Evolutionary conservation across 92 coral and sea anemone genomes (phyloP).

Genomic region (Palythoa heliodiscus): DNA sequence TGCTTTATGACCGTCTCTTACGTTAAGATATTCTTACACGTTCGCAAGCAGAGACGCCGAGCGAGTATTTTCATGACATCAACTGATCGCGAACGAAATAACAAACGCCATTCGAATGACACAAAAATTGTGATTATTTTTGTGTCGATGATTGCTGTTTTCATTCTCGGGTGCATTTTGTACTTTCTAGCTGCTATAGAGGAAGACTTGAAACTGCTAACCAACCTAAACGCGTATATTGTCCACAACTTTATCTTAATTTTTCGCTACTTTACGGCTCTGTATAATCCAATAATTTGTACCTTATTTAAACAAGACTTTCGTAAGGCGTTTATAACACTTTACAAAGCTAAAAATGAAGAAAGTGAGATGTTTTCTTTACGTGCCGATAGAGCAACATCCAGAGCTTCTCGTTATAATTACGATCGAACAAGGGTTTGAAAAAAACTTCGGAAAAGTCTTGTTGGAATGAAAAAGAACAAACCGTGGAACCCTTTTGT

Average conservation of each 20-base stretch:
- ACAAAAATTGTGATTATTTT: constrained; percentile 63
- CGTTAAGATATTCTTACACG: constrained; percentile 57
- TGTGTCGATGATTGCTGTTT: constrained; percentile 77
- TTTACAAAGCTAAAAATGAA: constrained; percentile 1
- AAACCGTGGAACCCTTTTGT: too few species aligned
- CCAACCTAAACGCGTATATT: constrained; percentile 34
- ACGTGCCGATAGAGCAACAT: not conserved
- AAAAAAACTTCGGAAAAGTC: not conserved
- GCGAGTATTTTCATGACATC: constrained; percentile 38
- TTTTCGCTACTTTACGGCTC: constrained; percentile 72
- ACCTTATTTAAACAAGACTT: constrained; percentile 80
- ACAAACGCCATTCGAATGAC: constrained; percentile 44
- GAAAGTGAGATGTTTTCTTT: not conserved
- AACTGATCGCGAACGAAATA: not conserved
- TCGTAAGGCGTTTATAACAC: constrained; percentile 44
- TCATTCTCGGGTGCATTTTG: constrained; percentile 66
- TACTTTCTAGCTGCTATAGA: constrained; percentile 68
- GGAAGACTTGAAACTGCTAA: constrained; percentile 57
- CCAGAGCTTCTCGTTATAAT: not conserved
- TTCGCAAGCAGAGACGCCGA: constrained; percentile 47
- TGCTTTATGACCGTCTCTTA: constrained; percentile 54
- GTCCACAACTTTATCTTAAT: constrained; percentile 49
- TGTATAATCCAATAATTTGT: constrained; percentile 70
- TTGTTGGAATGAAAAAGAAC: too few species aligned
- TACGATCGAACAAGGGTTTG: not conserved